Base-by-base conservation (phyloP, 2,113 vertebrate species). In the Diadophis punctatus region DNA sequence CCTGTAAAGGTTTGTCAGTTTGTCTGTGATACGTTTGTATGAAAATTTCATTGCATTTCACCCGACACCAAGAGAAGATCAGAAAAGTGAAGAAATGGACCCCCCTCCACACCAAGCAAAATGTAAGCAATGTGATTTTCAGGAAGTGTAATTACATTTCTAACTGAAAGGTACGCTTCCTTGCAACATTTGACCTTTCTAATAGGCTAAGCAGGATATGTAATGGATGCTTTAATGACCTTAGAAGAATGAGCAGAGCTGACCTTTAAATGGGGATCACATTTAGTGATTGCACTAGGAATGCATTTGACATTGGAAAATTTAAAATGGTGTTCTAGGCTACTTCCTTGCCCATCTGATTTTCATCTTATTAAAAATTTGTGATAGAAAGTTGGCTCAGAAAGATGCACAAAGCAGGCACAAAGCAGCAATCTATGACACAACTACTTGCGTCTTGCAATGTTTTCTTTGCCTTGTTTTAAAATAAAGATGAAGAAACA, bases 171-270 rank as follows among this genome's bases (percentile, higher is more conserved):
- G 63, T 93, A 95, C 90, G 90, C 49, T 94, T 96, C 95, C 96
- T 92, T 92, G 93, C 80, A 93, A 94, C 94, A 93, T 97, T 85
- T 97, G 96, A 98, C 97, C 96, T 97, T 97, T 96, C 93, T 96
- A 96, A 97, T 92, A 94, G 92, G 92, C 90, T 94, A 95, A 91
- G 93, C 89, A 95, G 96, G 90, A 91, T 95, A 87, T 48, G 89
- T 94, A 96, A 97, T 97, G 94, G 96, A 95, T 97, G 92, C 90
- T 96, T 96, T 97, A 96, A 96, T 96, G 95, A 94, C 80, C 95
- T 94, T 96, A 96, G 94, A 96, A 94, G 89, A 96, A 95, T 93
- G 93, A 95, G 91, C 90, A 96, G 96, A 96, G 94, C 91, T 97
- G 96, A 97, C 92, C 94, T 97, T 97, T 96, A 90, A 94, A 95